phyloP scores from a whole-genome alignment of 2,113 vertebrate species.

The Cavia aperea region DNA sequence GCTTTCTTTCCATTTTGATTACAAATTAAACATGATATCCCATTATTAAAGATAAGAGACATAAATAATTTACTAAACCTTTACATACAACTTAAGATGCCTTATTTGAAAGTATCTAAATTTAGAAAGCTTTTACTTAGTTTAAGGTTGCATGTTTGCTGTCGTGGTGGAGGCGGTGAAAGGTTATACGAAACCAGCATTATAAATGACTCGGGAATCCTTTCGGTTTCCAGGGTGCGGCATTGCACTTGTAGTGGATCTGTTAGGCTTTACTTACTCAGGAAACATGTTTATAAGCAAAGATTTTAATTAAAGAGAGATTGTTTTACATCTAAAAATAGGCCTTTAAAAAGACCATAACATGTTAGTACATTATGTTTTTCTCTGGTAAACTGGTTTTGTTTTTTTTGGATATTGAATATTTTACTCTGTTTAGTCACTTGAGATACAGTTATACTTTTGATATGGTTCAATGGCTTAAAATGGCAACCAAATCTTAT shows the following conservation, averaged over 20 bases:
- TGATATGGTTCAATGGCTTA: conserved; percentile 17
- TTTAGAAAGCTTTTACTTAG: conserved; percentile 78
- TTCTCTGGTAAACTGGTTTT: conserved; percentile 47
- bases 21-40: conserved; percentile 71
- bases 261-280: conserved; percentile 70
- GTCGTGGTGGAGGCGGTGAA: conserved; percentile 68
- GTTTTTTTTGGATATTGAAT: background rate
- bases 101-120: conserved; percentile 84
- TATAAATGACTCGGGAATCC: conserved; percentile 64
- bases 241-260: conserved; percentile 69
- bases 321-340: conserved; percentile 63
- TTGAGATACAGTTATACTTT: conserved; percentile 34
- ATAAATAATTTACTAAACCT: conserved; percentile 84
- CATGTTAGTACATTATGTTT: conserved; percentile 36
- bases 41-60: conserved; percentile 78
- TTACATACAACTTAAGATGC: conserved; percentile 73
- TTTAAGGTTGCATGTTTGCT: conserved; percentile 70
- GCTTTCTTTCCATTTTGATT: conserved; percentile 65
- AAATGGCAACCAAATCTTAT: background rate
- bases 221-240: conserved; percentile 66
- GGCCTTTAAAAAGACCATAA: conserved; percentile 46
- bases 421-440: conserved; percentile 18
- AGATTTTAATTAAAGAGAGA: conserved; percentile 66
- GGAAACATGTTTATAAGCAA: conserved; percentile 67
- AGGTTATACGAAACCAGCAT: conserved; percentile 71